Percentiles rank a stretch among this genome's conserved stretches.
Conservation (phyloP, 2,797 vertebrate species). For the Mustela erminea region DNA sequence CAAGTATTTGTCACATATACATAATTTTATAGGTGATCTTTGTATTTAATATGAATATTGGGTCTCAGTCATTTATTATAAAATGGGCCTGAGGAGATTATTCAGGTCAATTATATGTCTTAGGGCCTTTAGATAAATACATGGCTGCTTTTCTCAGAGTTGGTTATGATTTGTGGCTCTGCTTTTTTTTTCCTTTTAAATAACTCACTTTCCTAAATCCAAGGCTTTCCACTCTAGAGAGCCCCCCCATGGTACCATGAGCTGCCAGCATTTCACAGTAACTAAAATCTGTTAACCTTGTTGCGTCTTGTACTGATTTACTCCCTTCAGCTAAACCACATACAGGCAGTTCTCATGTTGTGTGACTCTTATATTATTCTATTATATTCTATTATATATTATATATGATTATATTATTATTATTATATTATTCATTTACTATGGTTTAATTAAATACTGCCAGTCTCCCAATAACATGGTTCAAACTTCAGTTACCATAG, state of each 20-base stretch:
- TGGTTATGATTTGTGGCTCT: not conserved
- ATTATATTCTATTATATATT: no score
- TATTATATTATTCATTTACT: not conserved
- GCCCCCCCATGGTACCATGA: not conserved
- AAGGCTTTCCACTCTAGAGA: not conserved
- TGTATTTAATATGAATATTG: conserved; percentile 13
- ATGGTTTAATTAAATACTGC: not conserved
- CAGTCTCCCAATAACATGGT: not conserved
- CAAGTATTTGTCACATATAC: conserved; percentile 21
- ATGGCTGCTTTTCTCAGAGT: not conserved
- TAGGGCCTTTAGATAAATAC: conserved; percentile 16
- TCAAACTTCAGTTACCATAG: not conserved
- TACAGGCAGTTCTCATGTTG: not conserved
- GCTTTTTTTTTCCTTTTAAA: conserved; percentile 31
- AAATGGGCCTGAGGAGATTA: conserved; percentile 42
- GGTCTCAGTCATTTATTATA: conserved; percentile 28
- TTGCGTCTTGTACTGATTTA: not conserved
- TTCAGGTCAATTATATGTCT: not conserved
- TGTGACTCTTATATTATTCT: not conserved
- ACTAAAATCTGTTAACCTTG: not conserved
- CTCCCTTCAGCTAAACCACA: not conserved
- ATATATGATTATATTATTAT: not conserved
- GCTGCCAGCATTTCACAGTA: not conserved
- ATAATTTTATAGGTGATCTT: conserved; percentile 28
- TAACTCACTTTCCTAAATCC: conserved; percentile 10